These are phyloP conservation scores for Rousettus madagascariensis DNA, from an alignment of 2,797 vertebrate species.

Conservation along the genomic window DNA sequence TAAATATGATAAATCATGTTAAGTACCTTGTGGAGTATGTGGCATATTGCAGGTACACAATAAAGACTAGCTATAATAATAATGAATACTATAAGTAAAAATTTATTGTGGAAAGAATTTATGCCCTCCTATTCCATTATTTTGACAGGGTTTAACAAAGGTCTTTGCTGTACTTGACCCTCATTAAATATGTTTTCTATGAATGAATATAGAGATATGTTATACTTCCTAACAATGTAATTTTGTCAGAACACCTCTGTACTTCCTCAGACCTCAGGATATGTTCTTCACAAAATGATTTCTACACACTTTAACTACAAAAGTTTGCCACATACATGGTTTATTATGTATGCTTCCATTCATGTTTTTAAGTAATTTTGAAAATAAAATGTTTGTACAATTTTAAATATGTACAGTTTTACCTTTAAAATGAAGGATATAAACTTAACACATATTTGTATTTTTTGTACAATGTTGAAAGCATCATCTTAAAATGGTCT, in stretches of 20 bases:
- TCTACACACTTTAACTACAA: background rate
- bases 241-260: background rate
- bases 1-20: conserved; percentile 65
- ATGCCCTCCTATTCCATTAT: background rate
- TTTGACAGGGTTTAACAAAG: background rate
- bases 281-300: background rate
- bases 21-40: background rate
- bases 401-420: background rate
- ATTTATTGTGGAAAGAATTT: background rate
- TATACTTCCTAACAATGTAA: background rate
- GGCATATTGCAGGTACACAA: background rate
- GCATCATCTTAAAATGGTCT: background rate
- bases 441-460: background rate
- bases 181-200: background rate
- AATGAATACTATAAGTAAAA: background rate
- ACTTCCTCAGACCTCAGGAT: background rate
- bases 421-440: background rate
- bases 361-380: background rate
- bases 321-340: background rate
- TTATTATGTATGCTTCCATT: background rate
- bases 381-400: background rate
- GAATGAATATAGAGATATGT: background rate
- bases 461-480: background rate
- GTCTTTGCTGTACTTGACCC: background rate
- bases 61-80: background rate